These are phyloP conservation scores for Eudemis profundana DNA, from an alignment of 2,888 invertebrate genomes.

Conservation along the genomic window DNA sequence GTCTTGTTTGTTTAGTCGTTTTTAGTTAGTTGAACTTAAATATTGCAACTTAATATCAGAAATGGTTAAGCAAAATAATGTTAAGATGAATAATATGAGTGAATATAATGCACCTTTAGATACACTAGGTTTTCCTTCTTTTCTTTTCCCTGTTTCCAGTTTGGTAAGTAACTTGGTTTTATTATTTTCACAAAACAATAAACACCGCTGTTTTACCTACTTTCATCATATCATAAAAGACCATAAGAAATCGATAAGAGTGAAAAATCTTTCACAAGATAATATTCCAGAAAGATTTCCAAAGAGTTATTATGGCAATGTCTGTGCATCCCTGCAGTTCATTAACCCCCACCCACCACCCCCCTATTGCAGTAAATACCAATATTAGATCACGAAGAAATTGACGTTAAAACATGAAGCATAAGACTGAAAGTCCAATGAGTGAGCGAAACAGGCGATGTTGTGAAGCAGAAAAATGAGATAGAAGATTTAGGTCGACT, in stretches of 20 bases:
- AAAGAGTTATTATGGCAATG: constrained; percentile 67
- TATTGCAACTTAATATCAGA: no score
- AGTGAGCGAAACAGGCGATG: constrained; percentile 10
- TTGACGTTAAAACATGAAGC: constrained; percentile 15
- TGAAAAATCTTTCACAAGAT: constrained; percentile 13
- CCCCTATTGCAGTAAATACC: constrained; percentile 42
- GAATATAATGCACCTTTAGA: no score
- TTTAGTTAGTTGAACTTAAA: no score
- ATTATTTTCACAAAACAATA: neutral
- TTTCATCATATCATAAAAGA: neutral
- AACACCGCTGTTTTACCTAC: neutral
- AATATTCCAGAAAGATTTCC: constrained; percentile 2
- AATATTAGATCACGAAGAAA: constrained; percentile 19
- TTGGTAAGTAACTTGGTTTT: no score
- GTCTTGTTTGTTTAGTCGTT: no score
- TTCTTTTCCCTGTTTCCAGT: no score
- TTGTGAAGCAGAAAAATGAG: constrained; percentile 24
- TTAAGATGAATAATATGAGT: no score
- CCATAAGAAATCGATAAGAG: neutral
- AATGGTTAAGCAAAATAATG: no score
- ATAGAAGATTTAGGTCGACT: constrained; percentile 38
- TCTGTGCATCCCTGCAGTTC: constrained; percentile 71
- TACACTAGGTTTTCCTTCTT: no score
- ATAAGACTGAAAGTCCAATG: constrained; percentile 37
- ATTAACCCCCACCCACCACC: constrained; percentile 66